Conservation (phyloP, 2,797 vertebrate genomes). For the Chaenodraco wilsoni region DNA sequence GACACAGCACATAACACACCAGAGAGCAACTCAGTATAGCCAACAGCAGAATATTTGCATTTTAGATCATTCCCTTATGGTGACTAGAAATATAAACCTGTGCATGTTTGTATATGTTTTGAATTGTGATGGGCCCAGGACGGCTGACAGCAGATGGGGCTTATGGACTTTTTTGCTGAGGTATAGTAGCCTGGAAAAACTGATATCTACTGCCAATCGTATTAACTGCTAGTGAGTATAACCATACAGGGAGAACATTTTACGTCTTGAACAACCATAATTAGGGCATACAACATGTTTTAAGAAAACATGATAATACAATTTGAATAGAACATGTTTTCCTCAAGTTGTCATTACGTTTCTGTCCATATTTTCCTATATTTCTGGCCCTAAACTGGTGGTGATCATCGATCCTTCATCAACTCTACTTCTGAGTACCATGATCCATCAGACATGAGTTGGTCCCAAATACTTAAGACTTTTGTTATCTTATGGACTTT, state of each 20-base stretch:
- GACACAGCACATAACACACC: background rate
- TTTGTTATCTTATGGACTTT: background rate
- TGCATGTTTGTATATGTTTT: constrained; percentile 3
- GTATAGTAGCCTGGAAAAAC: background rate
- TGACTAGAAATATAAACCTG: background rate
- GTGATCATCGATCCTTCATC: background rate
- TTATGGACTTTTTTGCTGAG: background rate
- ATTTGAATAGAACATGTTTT: background rate
- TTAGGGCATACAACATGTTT: background rate
- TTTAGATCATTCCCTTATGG: background rate
- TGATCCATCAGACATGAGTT: background rate
- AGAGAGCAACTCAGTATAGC: background rate
- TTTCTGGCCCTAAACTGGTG: background rate
- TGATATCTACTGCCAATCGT: background rate
- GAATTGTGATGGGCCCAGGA: background rate
- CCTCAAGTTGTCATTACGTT: background rate
- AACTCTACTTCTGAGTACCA: background rate
- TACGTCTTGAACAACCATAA: background rate
- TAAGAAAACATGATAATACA: background rate
- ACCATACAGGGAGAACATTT: no score
- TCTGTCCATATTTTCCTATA: background rate
- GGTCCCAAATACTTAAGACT: background rate
- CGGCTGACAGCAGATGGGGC: background rate
- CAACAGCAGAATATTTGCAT: background rate
- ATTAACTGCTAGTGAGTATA: background rate